phyloP scores from a whole-genome alignment of 1,140 invertebrate species.

The Cepaea nemoralis region DNA sequence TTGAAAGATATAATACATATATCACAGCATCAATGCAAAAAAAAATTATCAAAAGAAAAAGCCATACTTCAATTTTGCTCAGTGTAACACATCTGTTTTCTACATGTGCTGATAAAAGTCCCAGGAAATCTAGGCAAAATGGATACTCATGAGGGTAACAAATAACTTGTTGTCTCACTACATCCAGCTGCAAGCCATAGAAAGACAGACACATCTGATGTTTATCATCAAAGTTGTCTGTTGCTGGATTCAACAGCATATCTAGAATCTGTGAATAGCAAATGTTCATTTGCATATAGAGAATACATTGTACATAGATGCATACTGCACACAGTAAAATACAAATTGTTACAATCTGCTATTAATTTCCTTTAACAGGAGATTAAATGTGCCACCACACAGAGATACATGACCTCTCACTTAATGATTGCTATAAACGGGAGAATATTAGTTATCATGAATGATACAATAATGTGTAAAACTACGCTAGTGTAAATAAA shows the following conservation, averaged over 20 bases:
- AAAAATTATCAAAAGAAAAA: neutral
- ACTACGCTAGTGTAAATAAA: too few relatives aligned
- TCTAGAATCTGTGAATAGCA: slow-evolving; percentile 36
- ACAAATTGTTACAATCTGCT: too few relatives aligned
- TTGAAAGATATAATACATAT: too few relatives aligned
- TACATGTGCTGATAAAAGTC: neutral
- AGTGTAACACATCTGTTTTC: neutral
- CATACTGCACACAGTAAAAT: too few relatives aligned
- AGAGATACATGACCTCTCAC: too few relatives aligned
- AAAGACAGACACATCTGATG: slow-evolving; percentile 46
- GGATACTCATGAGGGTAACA: slow-evolving; percentile 51
- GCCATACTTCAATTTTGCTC: neutral
- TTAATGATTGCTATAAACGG: too few relatives aligned
- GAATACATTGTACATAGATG: too few relatives aligned
- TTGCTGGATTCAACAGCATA: slow-evolving; percentile 37
- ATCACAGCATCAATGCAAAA: too few relatives aligned
- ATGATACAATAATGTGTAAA: too few relatives aligned
- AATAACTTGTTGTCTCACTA: slow-evolving; percentile 33
- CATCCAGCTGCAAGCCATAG: slow-evolving; percentile 48
- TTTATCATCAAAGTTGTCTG: slow-evolving; percentile 36
- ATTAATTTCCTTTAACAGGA: too few relatives aligned
- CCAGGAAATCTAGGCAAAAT: slow-evolving; percentile 41
- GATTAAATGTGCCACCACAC: too few relatives aligned
- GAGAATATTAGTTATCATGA: too few relatives aligned
- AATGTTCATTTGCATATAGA: neutral